Percentiles rank a stretch among this genome's conserved stretches.
phyloP scores from a whole-genome alignment of 2,113 vertebrate genomes.

The Albula glossodonta region DNA sequence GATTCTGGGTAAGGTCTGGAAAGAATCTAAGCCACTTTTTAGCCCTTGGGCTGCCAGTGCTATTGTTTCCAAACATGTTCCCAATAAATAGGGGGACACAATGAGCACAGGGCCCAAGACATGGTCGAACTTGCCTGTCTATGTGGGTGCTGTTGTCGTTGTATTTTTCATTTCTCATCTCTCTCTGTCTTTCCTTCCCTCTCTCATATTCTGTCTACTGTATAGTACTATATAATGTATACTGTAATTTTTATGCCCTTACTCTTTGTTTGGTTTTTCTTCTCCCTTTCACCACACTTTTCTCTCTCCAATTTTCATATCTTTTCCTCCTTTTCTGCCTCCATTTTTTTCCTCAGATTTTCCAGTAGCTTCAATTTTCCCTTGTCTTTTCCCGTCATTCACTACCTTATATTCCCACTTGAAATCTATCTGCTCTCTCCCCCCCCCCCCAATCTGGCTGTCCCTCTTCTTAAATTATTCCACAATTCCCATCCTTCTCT shows the following conservation, averaged over 20 bases:
- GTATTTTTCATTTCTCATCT: neutral
- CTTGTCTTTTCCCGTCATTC: too few species aligned
- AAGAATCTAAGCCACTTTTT: conserved; percentile 26
- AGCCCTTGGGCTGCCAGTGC: conserved; percentile 1
- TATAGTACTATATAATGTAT: neutral
- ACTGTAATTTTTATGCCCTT: neutral
- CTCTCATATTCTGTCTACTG: neutral
- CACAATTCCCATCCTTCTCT: neutral
- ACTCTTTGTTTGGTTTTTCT: neutral
- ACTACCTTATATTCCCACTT: too few species aligned
- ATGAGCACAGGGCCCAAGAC: conserved; percentile 2
- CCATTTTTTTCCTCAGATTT: neutral
- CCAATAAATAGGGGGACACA: conserved; percentile 8
- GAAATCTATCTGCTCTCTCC: neutral
- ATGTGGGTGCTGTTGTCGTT: neutral
- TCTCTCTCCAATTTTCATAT: neutral
- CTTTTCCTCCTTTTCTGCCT: neutral
- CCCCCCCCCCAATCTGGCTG: neutral
- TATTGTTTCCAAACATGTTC: conserved; percentile 30
- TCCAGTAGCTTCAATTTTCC: too few species aligned
- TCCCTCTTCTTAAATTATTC: neutral
- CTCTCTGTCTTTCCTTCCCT: neutral
- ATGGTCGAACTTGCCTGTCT: neutral
- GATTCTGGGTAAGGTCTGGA: conserved; percentile 19
- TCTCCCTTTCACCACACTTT: neutral